phyloP scores from a whole-genome alignment of 1,140 invertebrate genomes.

The Aporrectodea caliginosa region DNA sequence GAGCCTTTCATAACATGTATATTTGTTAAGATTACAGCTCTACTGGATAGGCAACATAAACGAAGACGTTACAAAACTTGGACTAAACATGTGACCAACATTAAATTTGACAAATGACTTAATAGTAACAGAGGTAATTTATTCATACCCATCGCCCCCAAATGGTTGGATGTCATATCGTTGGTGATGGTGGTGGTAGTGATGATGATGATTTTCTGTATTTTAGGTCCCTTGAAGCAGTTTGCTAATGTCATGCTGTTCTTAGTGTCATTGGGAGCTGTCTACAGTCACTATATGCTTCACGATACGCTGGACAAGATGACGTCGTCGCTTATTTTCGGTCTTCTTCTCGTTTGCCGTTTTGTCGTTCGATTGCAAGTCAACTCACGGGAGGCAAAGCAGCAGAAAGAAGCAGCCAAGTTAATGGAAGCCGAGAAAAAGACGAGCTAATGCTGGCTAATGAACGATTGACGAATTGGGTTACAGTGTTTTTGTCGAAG shows the following conservation, averaged over 20 bases:
- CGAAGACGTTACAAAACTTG: too few species aligned
- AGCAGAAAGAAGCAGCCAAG: background rate
- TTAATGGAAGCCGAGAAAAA: background rate
- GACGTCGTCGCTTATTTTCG: constrained; percentile 87
- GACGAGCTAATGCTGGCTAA: background rate
- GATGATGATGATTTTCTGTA: too few species aligned
- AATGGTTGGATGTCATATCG: too few species aligned
- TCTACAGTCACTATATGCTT: constrained; percentile 88
- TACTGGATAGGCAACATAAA: too few species aligned
- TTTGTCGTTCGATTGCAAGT: constrained; percentile 72
- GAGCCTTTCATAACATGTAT: too few species aligned
- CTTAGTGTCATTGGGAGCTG: constrained; percentile 76
- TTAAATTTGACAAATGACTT: too few species aligned
- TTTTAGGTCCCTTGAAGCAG: constrained; percentile 83
- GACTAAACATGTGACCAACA: too few species aligned
- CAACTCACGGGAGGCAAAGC: constrained; percentile 35
- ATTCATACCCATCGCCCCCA: background rate
- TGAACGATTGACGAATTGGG: too few species aligned
- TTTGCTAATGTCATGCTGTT: constrained; percentile 77
- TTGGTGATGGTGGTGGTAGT: too few species aligned
- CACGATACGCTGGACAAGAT: constrained; percentile 88
- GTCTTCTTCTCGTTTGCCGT: constrained; percentile 89
- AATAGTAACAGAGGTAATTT: too few species aligned
- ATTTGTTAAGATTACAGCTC: too few species aligned
- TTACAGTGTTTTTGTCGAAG: too few species aligned